phyloP scores from a whole-genome alignment of 2,797 vertebrate genomes.

The Eutrigla gurnardus region DNA sequence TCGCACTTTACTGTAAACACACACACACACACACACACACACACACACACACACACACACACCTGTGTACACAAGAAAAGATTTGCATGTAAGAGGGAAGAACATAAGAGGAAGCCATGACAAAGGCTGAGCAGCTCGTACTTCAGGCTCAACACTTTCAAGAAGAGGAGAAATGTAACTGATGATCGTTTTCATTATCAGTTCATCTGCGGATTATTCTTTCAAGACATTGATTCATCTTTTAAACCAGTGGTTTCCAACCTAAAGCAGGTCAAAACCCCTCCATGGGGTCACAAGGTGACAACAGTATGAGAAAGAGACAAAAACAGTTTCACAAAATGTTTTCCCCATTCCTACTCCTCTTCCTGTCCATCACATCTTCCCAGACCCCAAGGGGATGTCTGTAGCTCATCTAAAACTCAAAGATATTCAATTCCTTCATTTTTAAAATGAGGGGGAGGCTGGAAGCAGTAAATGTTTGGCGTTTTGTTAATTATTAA shows the following conservation, averaged over 20 bases:
- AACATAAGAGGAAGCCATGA: slow-evolving; percentile 18
- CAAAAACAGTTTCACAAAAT: background rate
- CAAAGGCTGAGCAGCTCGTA: slow-evolving; percentile 17
- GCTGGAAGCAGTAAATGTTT: background rate
- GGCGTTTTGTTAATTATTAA: background rate
- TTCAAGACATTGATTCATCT: background rate
- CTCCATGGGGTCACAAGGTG: background rate
- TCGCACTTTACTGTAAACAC: slow-evolving; percentile 77
- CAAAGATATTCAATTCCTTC: background rate
- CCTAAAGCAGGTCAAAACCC: background rate
- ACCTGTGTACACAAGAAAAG: slow-evolving; percentile 68
- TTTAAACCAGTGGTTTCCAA: background rate
- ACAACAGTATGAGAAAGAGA: background rate
- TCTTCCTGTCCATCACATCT: no score
- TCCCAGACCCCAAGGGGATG: background rate
- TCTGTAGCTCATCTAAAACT: background rate
- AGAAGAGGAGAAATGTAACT: background rate
- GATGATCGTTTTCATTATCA: slow-evolving; percentile 6
- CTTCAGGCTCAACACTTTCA: background rate
- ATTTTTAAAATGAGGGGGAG: background rate
- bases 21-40: slow-evolving; percentile 42
- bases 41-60: slow-evolving; percentile 55
- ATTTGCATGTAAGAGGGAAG: slow-evolving; percentile 25
- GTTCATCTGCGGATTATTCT: background rate
- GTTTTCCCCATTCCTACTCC: background rate